These are phyloP conservation scores for Squalus acanthias DNA, from an alignment of 2,797 vertebrate genomes.

Conservation along the genomic window DNA sequence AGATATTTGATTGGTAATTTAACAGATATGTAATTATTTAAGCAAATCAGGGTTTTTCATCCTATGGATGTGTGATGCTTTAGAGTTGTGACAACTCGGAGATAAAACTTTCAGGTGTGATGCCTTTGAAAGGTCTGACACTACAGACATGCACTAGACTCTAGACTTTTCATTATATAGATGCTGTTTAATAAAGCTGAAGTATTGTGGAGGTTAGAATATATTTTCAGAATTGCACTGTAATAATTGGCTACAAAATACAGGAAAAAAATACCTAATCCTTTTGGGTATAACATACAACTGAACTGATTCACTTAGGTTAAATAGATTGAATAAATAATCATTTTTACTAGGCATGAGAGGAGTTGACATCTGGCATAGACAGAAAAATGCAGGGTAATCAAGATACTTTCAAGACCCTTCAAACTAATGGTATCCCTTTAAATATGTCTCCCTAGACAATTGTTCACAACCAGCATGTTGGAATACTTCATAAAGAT, in stretches of 20 bases:
- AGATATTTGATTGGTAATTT: too few relatives aligned
- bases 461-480: not conserved
- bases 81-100: not conserved
- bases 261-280: not conserved
- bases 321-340: slow-evolving; percentile 14
- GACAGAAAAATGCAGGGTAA: not conserved
- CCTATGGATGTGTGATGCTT: not conserved
- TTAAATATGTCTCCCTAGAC: not conserved
- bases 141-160: not conserved
- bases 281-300: not conserved
- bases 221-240: not conserved
- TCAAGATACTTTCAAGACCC: slow-evolving; percentile 1
- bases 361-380: not conserved
- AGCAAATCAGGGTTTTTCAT: not conserved
- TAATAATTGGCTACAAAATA: not conserved
- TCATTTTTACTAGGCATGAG: not conserved
- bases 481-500: not conserved
- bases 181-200: not conserved
- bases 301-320: not conserved
- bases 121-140: not conserved
- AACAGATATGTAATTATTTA: not conserved
- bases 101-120: not conserved
- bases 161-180: not conserved
- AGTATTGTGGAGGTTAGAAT: not conserved
- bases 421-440: slow-evolving; percentile 23